Evolutionary conservation across 2,797 vertebrate genomes (phyloP), one percentile per base, ranked within the genome.

Genomic region (Danio choprae): DNA sequence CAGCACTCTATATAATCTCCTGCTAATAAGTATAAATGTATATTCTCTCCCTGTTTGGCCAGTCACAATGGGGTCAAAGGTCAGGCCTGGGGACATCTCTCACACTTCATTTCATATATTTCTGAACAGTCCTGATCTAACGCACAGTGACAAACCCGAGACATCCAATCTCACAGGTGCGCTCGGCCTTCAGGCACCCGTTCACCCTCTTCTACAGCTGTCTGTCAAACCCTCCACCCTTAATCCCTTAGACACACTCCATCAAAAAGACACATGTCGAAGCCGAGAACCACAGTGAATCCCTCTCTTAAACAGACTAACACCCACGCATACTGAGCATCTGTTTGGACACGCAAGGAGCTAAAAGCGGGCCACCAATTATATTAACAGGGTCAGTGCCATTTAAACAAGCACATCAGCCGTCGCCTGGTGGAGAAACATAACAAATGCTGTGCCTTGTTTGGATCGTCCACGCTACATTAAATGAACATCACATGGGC

Each of bases 321-420:
- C 77, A 64, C 13, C 51, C 18, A 43, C 53, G 38, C 63, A 50
- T n/a, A 11, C 43, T 22, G 9, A 7, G 8, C 7, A 63, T 74
- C 70, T 83, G 82, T 83, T 72, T 74, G 79, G 79, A 77, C 80
- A 77, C 16, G 85, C 83, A 69, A 58, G 5, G 46, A 77, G 64
- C 83, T 84, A 87, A 85, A 84, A 83, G 51, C 44, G 51, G 50
- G 67, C 65, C 79, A 55, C 77, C 46, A 68, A 81, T 74, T 59
- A 73, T 22, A 20, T 53, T 44, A 77, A 43, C 20, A 70, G 68
- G 81, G 78, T 85, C 84, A 79, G 29, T 58, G 74, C 65, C 50
- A 73, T 55, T 65, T 46, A 74, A 79, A 84, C 65, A 76, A 76
- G 56, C 76, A 71, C 5, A 7, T 46, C 46, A 59, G 79, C 38